A percentile compares a stretch with the other conserved stretches of the same genome.
Conservation (phyloP, 2,797 vertebrate genomes). For the Sciurus carolinensis region DNA sequence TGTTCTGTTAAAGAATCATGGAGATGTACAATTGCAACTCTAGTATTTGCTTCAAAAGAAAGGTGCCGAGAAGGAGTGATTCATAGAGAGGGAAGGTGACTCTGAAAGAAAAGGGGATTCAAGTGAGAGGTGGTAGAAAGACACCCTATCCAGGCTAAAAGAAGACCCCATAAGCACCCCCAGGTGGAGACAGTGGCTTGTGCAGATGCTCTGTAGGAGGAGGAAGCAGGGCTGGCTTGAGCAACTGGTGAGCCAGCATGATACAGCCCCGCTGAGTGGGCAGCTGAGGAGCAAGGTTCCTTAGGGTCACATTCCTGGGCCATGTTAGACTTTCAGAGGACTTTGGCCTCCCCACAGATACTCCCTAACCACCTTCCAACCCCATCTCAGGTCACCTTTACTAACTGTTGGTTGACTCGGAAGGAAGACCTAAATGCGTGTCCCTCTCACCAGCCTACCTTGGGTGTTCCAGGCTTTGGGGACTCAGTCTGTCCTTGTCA, state of each 20-base stretch:
- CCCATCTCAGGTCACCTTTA: not conserved
- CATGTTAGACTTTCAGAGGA: not conserved
- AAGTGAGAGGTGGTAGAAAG: not conserved
- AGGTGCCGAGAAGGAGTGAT: not conserved
- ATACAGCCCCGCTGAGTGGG: not conserved
- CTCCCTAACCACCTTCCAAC: not conserved
- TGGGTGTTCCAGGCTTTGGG: not conserved
- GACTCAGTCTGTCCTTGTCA: not conserved
- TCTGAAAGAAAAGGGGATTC: not conserved
- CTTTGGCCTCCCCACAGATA: not conserved
- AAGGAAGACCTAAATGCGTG: not conserved
- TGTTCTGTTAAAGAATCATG: not conserved
- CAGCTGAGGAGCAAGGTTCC: not conserved
- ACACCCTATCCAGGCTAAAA: not conserved
- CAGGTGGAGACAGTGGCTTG: not conserved
- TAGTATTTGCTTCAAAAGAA: not conserved
- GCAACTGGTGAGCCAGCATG: not conserved
- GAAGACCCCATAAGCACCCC: not conserved
- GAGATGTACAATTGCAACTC: not conserved
- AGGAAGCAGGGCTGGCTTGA: not conserved
- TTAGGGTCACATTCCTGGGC: not conserved
- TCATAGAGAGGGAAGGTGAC: not conserved
- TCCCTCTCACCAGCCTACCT: not conserved
- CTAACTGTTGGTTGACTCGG: not conserved
- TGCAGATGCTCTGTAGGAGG: not conserved